Conservation (phyloP, 2,888 invertebrate species). For the Subacronicta megacephala region DNA sequence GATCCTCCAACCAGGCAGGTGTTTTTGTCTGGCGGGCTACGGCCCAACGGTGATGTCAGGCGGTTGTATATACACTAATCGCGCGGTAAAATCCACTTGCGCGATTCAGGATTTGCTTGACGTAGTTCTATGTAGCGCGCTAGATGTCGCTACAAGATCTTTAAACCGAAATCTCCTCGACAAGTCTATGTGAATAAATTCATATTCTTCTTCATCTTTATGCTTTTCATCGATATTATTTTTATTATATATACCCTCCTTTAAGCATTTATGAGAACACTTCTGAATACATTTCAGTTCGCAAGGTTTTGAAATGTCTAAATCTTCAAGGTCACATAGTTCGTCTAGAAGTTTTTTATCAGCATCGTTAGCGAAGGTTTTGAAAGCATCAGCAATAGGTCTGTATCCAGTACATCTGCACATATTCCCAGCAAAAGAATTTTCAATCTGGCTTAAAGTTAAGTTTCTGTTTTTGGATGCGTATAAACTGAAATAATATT, state of each 20-base stretch:
- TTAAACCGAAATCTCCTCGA: too few species aligned
- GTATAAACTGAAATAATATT: constrained; percentile 59
- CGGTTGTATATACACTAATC: too few species aligned
- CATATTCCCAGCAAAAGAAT: constrained; percentile 92
- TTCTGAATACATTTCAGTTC: constrained; percentile 68
- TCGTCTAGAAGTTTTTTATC: constrained; percentile 79
- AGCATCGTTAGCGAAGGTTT: constrained; percentile 91
- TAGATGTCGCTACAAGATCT: too few species aligned
- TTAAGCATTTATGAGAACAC: constrained; percentile 62
- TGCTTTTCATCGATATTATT: constrained; percentile 40
- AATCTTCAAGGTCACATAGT: constrained; percentile 85
- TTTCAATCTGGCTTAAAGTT: constrained; percentile 91
- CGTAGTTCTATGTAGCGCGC: too few species aligned
- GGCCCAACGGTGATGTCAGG: too few species aligned
- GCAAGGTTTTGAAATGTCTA: constrained; percentile 72
- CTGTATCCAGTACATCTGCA: constrained; percentile 94
- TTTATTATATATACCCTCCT: constrained; percentile 22
- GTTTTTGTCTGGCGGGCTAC: too few species aligned
- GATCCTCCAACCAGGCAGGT: too few species aligned
- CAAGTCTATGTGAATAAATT: constrained; percentile 33
- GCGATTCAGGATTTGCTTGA: too few species aligned
- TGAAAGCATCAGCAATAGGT: constrained; percentile 93
- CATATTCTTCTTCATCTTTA: constrained; percentile 63
- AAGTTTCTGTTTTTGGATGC: constrained; percentile 69
- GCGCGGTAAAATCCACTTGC: too few species aligned